phyloP scores from a whole-genome alignment of 2,113 vertebrate genomes.

The Lichenostomus cassidix region DNA sequence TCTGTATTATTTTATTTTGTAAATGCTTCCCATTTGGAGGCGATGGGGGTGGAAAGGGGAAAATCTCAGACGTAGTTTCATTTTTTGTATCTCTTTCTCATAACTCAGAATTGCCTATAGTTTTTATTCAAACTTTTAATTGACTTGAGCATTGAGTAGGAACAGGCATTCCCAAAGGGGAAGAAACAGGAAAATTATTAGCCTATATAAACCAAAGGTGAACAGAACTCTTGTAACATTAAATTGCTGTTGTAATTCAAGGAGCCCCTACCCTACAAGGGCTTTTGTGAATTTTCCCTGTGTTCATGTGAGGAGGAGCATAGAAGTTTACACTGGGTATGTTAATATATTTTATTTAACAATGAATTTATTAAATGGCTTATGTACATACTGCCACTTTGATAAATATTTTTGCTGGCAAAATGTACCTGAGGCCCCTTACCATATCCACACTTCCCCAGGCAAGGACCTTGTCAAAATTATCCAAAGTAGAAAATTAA shows the following conservation, averaged over 20 bases:
- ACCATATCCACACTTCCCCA: not conserved
- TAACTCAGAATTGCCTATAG: not conserved
- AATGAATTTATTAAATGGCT: not conserved
- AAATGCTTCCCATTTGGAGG: not conserved
- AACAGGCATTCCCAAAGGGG: not conserved
- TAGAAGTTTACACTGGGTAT: not conserved
- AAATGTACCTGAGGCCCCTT: not conserved
- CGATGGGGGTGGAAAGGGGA: no score
- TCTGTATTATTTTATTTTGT: not conserved
- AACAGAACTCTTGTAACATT: not conserved
- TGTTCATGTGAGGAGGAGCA: not conserved
- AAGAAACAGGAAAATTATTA: not conserved
- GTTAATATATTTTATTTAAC: no score
- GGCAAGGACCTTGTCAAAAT: not conserved
- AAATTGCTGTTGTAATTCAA: not conserved
- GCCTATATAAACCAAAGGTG: not conserved
- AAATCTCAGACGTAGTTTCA: not conserved
- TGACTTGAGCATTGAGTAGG: not conserved
- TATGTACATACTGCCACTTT: not conserved
- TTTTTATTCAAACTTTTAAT: not conserved
- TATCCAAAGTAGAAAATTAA: not conserved
- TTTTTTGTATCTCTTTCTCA: not conserved
- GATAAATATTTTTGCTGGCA: not conserved
- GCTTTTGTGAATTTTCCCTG: not conserved
- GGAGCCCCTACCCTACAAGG: not conserved